A percentile compares a stretch with the other conserved stretches of the same genome.
Conservation (phyloP, 2,113 vertebrate species). For the Lophura nycthemera region DNA sequence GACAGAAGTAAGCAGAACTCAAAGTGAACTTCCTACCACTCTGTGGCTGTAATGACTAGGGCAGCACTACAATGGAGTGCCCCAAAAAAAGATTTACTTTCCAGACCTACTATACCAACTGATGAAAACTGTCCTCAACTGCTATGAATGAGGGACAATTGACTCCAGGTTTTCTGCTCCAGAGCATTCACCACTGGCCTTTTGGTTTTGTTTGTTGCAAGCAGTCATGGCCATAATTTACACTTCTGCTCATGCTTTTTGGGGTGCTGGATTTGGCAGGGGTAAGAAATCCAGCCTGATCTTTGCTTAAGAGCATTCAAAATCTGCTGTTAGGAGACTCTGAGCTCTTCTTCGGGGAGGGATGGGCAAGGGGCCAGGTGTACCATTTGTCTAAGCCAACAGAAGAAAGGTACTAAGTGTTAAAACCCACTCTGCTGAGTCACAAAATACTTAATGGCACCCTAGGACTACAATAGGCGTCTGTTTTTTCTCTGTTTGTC, state of each 20-base stretch:
- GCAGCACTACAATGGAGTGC: neutral
- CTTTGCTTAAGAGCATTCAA: neutral
- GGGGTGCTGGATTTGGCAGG: neutral
- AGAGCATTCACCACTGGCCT: neutral
- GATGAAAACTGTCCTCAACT: neutral
- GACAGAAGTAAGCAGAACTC: neutral
- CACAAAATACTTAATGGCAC: constrained; percentile 43
- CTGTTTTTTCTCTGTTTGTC: constrained; percentile 50
- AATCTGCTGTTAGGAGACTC: neutral
- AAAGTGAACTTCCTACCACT: neutral
- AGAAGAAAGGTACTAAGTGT: constrained; percentile 40
- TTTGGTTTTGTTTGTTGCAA: neutral
- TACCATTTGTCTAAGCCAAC: neutral
- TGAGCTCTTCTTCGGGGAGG: neutral
- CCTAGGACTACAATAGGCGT: neutral
- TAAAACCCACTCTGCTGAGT: constrained; percentile 58
- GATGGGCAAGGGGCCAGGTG: neutral
- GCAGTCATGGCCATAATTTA: neutral
- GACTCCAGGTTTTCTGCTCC: neutral
- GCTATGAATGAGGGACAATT: neutral
- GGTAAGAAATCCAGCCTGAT: neutral
- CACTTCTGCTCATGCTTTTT: neutral
- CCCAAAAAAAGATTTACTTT: neutral
- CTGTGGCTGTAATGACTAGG: neutral
- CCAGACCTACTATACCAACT: neutral